Percentiles rank a stretch among this genome's conserved stretches.
Conservation (phyloP, 2,888 invertebrate species). For the Drosophila fulvimacula region DNA sequence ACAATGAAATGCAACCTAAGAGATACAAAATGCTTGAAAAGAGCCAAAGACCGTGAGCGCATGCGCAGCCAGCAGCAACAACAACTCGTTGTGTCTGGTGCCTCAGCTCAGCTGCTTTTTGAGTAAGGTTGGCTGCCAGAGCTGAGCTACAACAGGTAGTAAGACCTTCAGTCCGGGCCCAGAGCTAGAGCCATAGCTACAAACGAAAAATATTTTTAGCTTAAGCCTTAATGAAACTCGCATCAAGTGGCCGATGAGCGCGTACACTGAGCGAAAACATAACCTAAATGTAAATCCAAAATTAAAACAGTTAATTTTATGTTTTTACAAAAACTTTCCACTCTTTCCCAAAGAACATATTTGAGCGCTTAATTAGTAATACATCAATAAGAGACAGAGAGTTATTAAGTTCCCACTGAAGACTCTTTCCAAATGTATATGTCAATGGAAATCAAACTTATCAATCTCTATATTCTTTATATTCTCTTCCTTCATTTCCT, state of each 20-base stretch:
- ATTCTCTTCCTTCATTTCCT: not conserved
- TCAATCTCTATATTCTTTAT: rapidly evolving
- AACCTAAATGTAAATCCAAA: too few species aligned
- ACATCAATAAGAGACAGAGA: too few species aligned
- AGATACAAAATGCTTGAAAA: slow-evolving; percentile 63
- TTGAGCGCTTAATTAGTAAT: too few species aligned
- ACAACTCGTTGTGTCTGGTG: slow-evolving; percentile 32
- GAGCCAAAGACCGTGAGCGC: slow-evolving; percentile 51
- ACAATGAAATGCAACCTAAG: slow-evolving; percentile 77
- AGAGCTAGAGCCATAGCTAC: slow-evolving; percentile 13
- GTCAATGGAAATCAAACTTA: not conserved
- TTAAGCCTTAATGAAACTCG: slow-evolving; percentile 78
- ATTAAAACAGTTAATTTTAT: not conserved
- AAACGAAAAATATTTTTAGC: slow-evolving; percentile 60
- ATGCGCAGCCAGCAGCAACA: slow-evolving; percentile 62
- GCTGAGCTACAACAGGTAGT: slow-evolving; percentile 64
- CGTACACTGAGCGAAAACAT: slow-evolving; percentile 8
- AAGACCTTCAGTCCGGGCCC: slow-evolving; percentile 59
- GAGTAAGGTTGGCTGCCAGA: slow-evolving; percentile 61
- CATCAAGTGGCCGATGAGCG: slow-evolving; percentile 68
- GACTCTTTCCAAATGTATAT: not conserved
- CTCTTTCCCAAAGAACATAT: too few species aligned
- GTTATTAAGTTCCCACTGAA: too few species aligned
- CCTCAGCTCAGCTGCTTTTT: slow-evolving; percentile 69
- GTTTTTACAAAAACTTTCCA: not conserved